phyloP scores from a whole-genome alignment of 2,113 vertebrate species.

The Vireo altiloquus region DNA sequence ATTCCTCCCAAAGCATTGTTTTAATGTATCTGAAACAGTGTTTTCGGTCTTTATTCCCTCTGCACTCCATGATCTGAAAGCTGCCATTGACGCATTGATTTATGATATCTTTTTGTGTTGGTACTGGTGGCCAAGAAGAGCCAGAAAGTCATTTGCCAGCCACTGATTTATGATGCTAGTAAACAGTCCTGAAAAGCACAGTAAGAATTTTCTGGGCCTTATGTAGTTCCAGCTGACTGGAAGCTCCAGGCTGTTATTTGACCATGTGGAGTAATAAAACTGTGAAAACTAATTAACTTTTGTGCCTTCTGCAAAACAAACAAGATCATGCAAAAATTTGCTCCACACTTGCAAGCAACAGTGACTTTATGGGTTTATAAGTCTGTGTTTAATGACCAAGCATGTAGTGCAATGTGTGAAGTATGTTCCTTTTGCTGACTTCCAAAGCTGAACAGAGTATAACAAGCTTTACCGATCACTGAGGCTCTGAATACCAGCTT shows the following conservation, averaged over 20 bases:
- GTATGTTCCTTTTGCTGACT: background rate
- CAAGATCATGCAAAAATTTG: background rate
- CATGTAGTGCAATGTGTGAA: background rate
- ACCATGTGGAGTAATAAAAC: slow-evolving; percentile 27
- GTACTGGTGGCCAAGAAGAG: background rate
- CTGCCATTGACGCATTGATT: background rate
- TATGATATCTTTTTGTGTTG: background rate
- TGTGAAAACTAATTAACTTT: slow-evolving; percentile 47
- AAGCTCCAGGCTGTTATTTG: slow-evolving; percentile 13
- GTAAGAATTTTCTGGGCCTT: slow-evolving; percentile 21
- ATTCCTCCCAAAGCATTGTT: background rate
- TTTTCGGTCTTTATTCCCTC: background rate
- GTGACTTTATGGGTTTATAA: background rate
- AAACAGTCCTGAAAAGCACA: slow-evolving; percentile 4
- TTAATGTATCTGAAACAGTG: background rate
- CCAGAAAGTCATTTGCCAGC: slow-evolving; percentile 6
- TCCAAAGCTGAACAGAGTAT: background rate
- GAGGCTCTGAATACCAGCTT: background rate
- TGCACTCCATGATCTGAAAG: background rate
- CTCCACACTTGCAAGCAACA: background rate
- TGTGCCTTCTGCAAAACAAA: slow-evolving; percentile 18
- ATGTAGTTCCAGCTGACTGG: background rate
- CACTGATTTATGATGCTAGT: slow-evolving; percentile 22
- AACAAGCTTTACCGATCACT: background rate
- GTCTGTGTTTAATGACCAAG: background rate